Evolutionary conservation across 2,888 invertebrate species (phyloP).

Genomic region (Bhutanitis thaidina): DNA sequence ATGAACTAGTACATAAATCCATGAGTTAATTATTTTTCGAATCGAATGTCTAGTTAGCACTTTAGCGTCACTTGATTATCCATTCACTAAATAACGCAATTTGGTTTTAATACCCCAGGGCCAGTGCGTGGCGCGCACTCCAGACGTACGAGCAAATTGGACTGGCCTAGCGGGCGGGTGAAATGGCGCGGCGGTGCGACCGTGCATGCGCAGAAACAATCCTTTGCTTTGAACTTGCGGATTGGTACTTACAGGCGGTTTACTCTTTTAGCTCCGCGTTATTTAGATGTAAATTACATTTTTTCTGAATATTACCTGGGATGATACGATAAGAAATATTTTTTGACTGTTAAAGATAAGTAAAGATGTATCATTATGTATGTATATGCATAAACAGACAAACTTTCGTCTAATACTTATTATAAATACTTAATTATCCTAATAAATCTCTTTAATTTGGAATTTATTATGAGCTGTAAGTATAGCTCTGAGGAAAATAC

Average conservation of each 20-base stretch:
- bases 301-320: not conserved
- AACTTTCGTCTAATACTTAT: no score
- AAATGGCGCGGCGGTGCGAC: constrained; percentile 17
- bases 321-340: no score
- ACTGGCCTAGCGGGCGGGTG: constrained; percentile 11
- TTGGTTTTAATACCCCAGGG: not conserved
- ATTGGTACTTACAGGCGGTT: constrained; percentile 19
- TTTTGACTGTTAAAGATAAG: no score
- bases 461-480: no score
- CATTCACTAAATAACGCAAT: not conserved
- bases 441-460: no score
- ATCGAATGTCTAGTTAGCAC: not conserved
- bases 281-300: constrained; percentile 3
- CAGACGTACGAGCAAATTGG: not conserved
- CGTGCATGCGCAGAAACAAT: constrained; percentile 18
- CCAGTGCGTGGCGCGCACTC: constrained; percentile 1
- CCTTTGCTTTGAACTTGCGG: constrained; percentile 12
- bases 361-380: no score
- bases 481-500: no score
- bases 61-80: not conserved
- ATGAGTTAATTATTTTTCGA: not conserved
- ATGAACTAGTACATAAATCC: not conserved
- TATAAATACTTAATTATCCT: no score
- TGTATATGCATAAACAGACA: no score
- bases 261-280: constrained; percentile 5